Base-by-base conservation (phyloP, 2,888 invertebrate species). In the Ferrisia virgata region DNA sequence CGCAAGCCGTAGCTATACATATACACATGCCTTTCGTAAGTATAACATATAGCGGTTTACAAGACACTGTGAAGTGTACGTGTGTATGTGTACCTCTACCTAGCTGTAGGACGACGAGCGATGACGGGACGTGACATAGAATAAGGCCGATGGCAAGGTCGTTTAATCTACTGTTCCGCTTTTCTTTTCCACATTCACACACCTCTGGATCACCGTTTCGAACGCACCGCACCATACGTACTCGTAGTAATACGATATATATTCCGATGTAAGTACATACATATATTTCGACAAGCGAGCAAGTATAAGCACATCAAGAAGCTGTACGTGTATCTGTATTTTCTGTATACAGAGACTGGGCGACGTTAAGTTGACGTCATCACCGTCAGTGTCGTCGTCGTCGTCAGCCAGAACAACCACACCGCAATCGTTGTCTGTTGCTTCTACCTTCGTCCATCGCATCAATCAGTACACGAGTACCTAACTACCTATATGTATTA, bases 141-240 rank as follows among this genome's bases (percentile, higher is more conserved):
- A 64, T 64, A 64, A 64, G 58, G 58, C 58, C 58, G 58, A 64
- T 3, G 58, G 58, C 58, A 64, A 64, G 58, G 58, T 64, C 58
- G 28, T 25, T 28, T 64, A 64, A 64, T 64, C 28, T 64, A 64
- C 58, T 64, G 28, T 64, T 64, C 58, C 58, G 58, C 58, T 64
- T 64, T 64, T 64, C 58, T 64, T 64, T 64, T 64, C 58, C 58
- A 64, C 47, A 40, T 36, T 8, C 36, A 36, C 9, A 40, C 43
- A 43, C 43, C 1, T 18, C 47, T 47, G 18, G 47, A 47, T 47
- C 47, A 18, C 47, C n/a, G 47, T 5, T 47, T 18, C 5, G 13
- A 8, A 13, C 13, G 6, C 40, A 13, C 13, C 18, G 3, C 47
- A 4, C 47, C 18, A n/a, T 47, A 18, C 18, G 18, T 3, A 47